Evolutionary conservation across 2,113 vertebrate genomes (phyloP).

Genomic region (Tragulus kanchil): DNA sequence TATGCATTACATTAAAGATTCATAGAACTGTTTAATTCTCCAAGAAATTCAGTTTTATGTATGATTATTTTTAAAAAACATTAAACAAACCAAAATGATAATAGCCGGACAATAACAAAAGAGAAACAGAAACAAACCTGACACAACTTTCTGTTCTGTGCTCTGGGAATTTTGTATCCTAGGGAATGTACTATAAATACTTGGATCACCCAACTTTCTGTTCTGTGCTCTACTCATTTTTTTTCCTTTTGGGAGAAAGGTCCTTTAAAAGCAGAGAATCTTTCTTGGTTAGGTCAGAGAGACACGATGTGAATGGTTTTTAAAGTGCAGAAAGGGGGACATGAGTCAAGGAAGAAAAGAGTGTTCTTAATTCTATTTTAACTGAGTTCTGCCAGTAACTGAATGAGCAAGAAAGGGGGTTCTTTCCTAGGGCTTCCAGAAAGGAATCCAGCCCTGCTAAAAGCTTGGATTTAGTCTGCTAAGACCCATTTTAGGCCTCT

Average conservation of each 20-base stretch:
- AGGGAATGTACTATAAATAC: background rate
- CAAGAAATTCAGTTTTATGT: background rate
- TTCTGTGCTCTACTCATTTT: too few species aligned
- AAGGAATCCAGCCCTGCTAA: background rate
- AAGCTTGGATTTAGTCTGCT: background rate
- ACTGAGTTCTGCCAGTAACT: background rate
- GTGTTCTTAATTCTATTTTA: background rate
- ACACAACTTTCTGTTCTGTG: background rate
- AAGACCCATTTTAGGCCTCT: background rate
- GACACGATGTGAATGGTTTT: background rate
- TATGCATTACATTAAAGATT: background rate
- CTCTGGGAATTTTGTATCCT: background rate
- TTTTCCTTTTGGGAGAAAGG: too few species aligned
- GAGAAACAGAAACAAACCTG: background rate
- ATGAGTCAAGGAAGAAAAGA: background rate
- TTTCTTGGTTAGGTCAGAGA: background rate
- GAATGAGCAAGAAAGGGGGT: background rate
- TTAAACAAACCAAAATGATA: background rate
- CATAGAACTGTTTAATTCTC: background rate
- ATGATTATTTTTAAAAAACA: background rate
- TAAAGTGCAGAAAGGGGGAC: background rate
- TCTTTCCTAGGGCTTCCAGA: background rate
- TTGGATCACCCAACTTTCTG: too few species aligned
- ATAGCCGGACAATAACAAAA: background rate
- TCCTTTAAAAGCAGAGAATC: too few species aligned